Conservation (phyloP, 2,888 invertebrate species). For the Pollenia angustigena region DNA sequence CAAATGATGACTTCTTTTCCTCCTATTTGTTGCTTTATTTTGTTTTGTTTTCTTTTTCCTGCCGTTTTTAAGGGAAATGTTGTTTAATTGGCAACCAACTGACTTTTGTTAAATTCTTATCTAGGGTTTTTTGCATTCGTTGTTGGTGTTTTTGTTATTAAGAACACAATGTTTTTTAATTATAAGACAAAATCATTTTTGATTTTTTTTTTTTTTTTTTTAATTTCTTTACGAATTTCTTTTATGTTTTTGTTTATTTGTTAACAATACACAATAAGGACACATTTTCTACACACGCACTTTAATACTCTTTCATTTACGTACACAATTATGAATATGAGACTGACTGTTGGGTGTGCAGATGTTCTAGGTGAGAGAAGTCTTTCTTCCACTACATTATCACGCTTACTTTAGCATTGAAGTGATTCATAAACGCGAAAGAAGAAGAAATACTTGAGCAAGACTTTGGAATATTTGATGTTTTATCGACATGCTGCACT, state of each 20-base stretch:
- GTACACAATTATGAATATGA: background rate
- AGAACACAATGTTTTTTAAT: constrained; percentile 4
- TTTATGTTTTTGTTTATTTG: constrained; percentile 24
- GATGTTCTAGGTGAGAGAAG: background rate
- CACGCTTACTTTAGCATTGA: constrained; percentile 64
- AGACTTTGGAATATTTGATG: constrained; percentile 64
- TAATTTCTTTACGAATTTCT: constrained; percentile 2
- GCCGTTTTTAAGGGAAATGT: constrained; percentile 20
- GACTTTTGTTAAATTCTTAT: background rate
- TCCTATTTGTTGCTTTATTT: background rate
- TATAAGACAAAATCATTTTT: background rate
- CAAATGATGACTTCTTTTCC: constrained; percentile 46
- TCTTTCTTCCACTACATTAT: constrained; percentile 67
- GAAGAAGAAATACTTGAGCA: constrained; percentile 40
- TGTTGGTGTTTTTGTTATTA: constrained; percentile 10
- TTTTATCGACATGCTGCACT: constrained; percentile 62
- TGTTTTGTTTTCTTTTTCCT: constrained; percentile 1
- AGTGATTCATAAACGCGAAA: constrained; percentile 63
- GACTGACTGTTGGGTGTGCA: background rate
- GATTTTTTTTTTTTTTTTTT: background rate
- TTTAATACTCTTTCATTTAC: background rate
- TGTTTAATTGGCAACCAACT: constrained; percentile 46
- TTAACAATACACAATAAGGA: constrained; percentile 21
- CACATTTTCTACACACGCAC: background rate
- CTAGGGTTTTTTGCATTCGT: constrained; percentile 1